Evolutionary conservation across 2,113 vertebrate genomes (phyloP).

Genomic region (Atractosteus spatula): DNA sequence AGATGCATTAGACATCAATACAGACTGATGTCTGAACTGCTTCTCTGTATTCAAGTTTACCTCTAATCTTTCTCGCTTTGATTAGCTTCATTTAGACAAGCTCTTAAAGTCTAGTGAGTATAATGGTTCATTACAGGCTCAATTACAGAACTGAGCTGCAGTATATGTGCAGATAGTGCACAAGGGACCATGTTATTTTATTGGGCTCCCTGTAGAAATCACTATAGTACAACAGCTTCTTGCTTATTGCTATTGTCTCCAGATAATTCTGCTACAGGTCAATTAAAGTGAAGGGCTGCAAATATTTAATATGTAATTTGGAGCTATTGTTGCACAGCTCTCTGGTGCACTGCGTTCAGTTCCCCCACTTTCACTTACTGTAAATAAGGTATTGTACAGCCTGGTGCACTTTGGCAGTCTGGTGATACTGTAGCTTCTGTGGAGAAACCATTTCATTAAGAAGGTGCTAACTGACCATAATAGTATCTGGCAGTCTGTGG

Average conservation of each 20-base stretch:
- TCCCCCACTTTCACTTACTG: too few species aligned
- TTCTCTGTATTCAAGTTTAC: neutral
- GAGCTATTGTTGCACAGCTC: neutral
- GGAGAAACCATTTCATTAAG: too few species aligned
- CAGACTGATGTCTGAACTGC: too few species aligned
- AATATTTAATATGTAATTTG: slow-evolving; percentile 4
- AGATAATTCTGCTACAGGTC: slow-evolving; percentile 22
- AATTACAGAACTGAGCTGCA: slow-evolving; percentile 22
- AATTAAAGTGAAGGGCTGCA: slow-evolving; percentile 7
- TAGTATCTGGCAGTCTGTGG: too few species aligned
- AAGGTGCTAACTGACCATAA: too few species aligned
- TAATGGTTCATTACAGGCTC: slow-evolving; percentile 18
- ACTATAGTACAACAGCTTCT: slow-evolving; percentile 3
- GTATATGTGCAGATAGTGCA: slow-evolving; percentile 1
- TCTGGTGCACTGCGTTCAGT: too few species aligned
- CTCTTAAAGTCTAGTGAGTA: slow-evolving; percentile 27
- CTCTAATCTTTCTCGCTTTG: slow-evolving; percentile 16
- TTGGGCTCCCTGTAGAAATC: slow-evolving; percentile 11
- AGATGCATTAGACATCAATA: too few species aligned
- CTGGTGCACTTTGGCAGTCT: too few species aligned
- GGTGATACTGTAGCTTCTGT: too few species aligned
- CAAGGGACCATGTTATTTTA: slow-evolving; percentile 3
- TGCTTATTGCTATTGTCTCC: neutral
- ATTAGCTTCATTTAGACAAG: slow-evolving; percentile 27
- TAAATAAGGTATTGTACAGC: too few species aligned